Evolutionary conservation across 2,888 invertebrate species (phyloP).

Genomic region (Tethea ocularis): DNA sequence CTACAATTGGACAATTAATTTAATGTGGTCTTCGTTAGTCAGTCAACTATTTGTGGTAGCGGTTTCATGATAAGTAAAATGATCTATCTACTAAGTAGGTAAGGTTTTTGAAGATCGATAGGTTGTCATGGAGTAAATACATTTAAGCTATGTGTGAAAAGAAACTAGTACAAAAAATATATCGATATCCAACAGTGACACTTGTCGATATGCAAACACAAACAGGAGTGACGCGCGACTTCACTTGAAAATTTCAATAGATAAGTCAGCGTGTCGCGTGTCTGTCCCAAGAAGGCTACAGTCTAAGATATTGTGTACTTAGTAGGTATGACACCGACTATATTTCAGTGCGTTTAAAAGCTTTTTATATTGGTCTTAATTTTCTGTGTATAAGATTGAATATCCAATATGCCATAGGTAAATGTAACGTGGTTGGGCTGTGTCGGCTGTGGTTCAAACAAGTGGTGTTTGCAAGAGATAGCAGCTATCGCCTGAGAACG

Average conservation of each 20-base stretch:
- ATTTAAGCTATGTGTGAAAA: slow-evolving; percentile 1
- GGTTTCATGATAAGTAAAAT: not conserved
- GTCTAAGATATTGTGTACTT: slow-evolving; percentile 32
- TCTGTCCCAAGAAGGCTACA: slow-evolving; percentile 54
- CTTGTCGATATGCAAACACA: slow-evolving; percentile 68
- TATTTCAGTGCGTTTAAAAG: not conserved
- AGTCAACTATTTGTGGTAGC: not conserved
- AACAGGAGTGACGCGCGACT: slow-evolving; percentile 73
- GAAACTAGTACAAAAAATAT: slow-evolving; percentile 37
- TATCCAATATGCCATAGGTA: slow-evolving; percentile 17
- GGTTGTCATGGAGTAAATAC: slow-evolving; percentile 10
- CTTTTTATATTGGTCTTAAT: slow-evolving; percentile 19
- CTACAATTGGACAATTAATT: not conserved
- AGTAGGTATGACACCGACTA: slow-evolving; percentile 23
- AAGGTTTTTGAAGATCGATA: not conserved
- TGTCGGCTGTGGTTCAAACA: slow-evolving; percentile 77
- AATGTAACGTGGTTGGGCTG: slow-evolving; percentile 35
- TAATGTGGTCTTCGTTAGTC: not conserved
- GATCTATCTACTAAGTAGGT: not conserved
- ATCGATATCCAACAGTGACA: slow-evolving; percentile 61
- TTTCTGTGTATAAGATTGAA: slow-evolving; percentile 25
- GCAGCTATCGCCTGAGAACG: slow-evolving; percentile 80
- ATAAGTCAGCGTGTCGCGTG: slow-evolving; percentile 69
- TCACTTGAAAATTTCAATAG: slow-evolving; percentile 74
- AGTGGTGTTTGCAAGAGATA: slow-evolving; percentile 81